Conservation (phyloP, 2,113 vertebrate genomes). For the Excalfactoria chinensis region DNA sequence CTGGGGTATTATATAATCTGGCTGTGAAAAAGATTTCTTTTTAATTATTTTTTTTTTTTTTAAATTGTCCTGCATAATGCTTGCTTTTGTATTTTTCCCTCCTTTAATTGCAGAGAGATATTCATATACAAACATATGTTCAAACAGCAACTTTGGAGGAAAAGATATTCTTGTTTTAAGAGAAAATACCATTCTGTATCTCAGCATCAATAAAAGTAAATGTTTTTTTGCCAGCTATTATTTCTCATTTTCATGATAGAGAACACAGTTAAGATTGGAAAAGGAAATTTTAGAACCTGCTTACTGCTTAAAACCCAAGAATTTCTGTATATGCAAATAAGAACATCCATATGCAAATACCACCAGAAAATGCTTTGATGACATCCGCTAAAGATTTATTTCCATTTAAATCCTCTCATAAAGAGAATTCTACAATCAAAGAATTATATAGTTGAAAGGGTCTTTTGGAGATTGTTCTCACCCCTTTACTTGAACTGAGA, state of each 20-base stretch:
- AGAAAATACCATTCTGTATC: neutral
- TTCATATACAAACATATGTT: neutral
- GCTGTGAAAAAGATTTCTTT: neutral
- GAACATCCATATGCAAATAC: neutral
- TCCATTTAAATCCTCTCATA: neutral
- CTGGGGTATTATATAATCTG: neutral
- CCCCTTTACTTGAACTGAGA: neutral
- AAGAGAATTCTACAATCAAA: neutral
- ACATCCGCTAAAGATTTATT: neutral
- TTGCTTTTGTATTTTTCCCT: neutral
- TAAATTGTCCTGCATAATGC: neutral
- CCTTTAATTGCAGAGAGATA: neutral
- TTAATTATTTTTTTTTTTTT: constrained; percentile 4
- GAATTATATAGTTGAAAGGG: neutral
- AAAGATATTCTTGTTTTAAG: constrained; percentile 12
- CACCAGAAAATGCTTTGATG: neutral
- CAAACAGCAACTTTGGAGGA: neutral
- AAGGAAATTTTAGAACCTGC: neutral
- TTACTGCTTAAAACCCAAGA: neutral
- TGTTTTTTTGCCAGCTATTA: neutral
- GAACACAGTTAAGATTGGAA: neutral
- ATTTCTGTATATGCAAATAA: neutral
- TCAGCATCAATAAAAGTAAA: neutral
- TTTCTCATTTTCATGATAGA: neutral
- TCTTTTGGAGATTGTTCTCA: neutral